Percentiles rank a stretch among this genome's conserved stretches.
Conservation (phyloP, 2,888 invertebrate genomes). For the Agrotis ipsilon region DNA sequence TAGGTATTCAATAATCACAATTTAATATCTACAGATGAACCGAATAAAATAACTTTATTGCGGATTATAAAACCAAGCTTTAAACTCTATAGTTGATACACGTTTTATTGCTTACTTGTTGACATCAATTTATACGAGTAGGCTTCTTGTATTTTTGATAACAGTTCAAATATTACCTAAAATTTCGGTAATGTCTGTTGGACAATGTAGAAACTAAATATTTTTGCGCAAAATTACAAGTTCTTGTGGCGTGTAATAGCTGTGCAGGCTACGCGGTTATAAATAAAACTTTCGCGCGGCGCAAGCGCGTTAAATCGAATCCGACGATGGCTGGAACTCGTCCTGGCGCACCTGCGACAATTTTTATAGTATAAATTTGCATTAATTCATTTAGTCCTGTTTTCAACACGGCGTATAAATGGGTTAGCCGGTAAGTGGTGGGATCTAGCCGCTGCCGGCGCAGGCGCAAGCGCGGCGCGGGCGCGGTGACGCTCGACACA, state of each 20-base stretch:
- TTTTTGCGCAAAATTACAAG: constrained; percentile 53
- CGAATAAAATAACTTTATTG: constrained; percentile 59
- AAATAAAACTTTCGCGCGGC: constrained; percentile 88
- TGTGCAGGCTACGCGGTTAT: constrained; percentile 78
- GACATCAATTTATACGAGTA: constrained; percentile 6
- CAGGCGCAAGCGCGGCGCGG: constrained; percentile 25
- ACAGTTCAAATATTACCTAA: background rate
- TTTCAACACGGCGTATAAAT: constrained; percentile 88
- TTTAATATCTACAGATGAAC: constrained; percentile 55
- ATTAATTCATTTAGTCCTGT: constrained; percentile 91
- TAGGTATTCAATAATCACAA: constrained; percentile 50
- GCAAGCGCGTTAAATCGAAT: constrained; percentile 90
- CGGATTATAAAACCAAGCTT: constrained; percentile 36
- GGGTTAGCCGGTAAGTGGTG: constrained; percentile 90
- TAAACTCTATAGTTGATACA: constrained; percentile 17
- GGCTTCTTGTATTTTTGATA: background rate
- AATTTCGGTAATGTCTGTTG: background rate
- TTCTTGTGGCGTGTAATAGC: constrained; percentile 76
- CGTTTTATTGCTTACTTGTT: constrained; percentile 8
- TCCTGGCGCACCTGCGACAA: constrained; percentile 90
- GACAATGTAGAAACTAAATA: constrained; percentile 41
- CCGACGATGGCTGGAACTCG: constrained; percentile 88
- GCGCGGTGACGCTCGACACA: constrained; percentile 58
- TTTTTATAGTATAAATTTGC: constrained; percentile 91
- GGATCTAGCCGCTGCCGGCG: constrained; percentile 77